Evolutionary conservation across 2,888 invertebrate species (phyloP), one percentile per base, ranked within the genome.

Genomic region (Sesamia inferens): DNA sequence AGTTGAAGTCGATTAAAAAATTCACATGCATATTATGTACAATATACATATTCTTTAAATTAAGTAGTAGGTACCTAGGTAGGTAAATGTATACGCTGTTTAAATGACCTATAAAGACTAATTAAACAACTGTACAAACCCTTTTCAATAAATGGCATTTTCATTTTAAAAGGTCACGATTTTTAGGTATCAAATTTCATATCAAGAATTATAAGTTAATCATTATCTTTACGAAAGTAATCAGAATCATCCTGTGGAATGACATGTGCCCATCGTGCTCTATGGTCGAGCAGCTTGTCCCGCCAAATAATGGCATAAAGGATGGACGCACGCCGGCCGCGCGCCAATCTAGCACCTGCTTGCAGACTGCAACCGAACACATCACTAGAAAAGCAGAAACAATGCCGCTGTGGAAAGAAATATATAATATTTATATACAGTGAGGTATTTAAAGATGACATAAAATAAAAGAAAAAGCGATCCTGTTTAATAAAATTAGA

Each of bases 281-380:
- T 82, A 90, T 83, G 84, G 86, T 85, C 85, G 85, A 83, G 91
- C 94, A 94, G 94, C 94, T 94, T 94, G 94, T 92, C 90, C 91
- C 88, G 79, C 85, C 84, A 86, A 86, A 88, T 88, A 88, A 88
- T 87, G 75, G 74, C 83, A 88, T 90, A 92, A 94, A 93, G 92
- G 94, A 94, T 95, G 94, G 94, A 90, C 94, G 91, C 91, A 88
- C 87, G 93, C 91, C 88, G 78, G 82, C 85, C 84, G 79, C 79
- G 81, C 80, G 82, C 85, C 86, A 87, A 55, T 66, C 76, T 83
- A 85, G 89, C 91, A 91, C 91, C 91, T 91, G 91, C 89, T 74
- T 58, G 44, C 69, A 48, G 42, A 51, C 31, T 24, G 74, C 77
- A 87, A 82, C 82, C 84, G 69, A 70, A 31, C 57, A n/a, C 11